A percentile compares a stretch with the other conserved stretches of the same genome.
These are phyloP conservation scores for Melieria picta DNA, from an alignment of 2,888 invertebrate species.

Conservation along the genomic window DNA sequence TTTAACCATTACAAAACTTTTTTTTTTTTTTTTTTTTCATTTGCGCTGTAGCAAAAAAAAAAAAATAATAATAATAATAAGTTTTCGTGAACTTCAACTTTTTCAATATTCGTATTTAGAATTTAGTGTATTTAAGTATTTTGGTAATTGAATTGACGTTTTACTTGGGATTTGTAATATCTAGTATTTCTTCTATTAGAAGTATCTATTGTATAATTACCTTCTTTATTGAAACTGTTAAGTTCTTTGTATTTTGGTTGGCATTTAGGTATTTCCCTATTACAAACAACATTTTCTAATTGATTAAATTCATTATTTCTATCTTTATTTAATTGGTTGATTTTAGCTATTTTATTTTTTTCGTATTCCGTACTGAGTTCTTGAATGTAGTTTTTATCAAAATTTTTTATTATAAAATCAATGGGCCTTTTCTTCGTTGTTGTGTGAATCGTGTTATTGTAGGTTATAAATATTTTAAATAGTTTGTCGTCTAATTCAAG, in stretches of 20 bases:
- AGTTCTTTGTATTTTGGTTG: slow-evolving; percentile 15
- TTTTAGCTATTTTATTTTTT: slow-evolving; percentile 5
- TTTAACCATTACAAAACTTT: too few relatives aligned
- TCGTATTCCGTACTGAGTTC: slow-evolving; percentile 16
- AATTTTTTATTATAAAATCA: slow-evolving; percentile 34
- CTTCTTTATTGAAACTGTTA: slow-evolving; percentile 7
- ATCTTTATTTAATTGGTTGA: slow-evolving; percentile 20
- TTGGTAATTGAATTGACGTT: background rate
- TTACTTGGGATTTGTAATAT: slow-evolving; percentile 30
- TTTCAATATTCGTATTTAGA: too few relatives aligned
- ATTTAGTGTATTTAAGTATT: too few relatives aligned
- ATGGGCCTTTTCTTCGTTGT: slow-evolving; percentile 29
- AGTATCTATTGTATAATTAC: slow-evolving; percentile 20
- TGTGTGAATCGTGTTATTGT: slow-evolving; percentile 26
- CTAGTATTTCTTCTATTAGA: slow-evolving; percentile 23
- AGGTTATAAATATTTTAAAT: slow-evolving; percentile 21
- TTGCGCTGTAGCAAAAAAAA: too few relatives aligned
- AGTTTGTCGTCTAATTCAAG: slow-evolving; percentile 30
- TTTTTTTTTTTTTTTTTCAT: too few relatives aligned
- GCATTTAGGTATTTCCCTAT: too few relatives aligned
- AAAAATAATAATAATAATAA: too few relatives aligned
- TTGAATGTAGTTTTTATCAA: slow-evolving; percentile 1
- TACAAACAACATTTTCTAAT: too few relatives aligned
- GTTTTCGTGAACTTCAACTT: too few relatives aligned
- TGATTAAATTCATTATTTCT: background rate